Conservation (phyloP, 1,140 invertebrate genomes). For the Cotesia glomerata region DNA sequence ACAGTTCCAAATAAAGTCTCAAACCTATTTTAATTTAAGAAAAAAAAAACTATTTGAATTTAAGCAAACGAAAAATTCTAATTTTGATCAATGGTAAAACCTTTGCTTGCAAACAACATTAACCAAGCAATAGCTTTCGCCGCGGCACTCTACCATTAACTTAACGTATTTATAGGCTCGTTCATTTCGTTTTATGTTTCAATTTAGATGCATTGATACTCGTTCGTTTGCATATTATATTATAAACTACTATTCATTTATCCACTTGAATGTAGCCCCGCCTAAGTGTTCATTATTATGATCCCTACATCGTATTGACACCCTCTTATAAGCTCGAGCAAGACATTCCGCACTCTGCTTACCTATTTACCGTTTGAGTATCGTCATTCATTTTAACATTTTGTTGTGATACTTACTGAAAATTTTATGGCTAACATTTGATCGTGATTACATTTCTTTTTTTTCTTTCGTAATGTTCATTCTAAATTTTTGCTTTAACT, state of each 20-base stretch:
- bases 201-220: slow-evolving; percentile 64
- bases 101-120: slow-evolving; percentile 52
- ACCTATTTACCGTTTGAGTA: neutral
- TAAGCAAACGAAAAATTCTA: neutral
- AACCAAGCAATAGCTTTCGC: slow-evolving; percentile 57
- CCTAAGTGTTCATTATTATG: slow-evolving; percentile 35
- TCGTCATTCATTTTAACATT: neutral
- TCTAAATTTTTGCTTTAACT: no score
- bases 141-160: slow-evolving; percentile 60
- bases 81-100: slow-evolving; percentile 36
- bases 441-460: neutral
- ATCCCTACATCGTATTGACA: slow-evolving; percentile 22
- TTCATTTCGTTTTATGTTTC: slow-evolving; percentile 64
- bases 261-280: slow-evolving; percentile 37
- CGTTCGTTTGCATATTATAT: slow-evolving; percentile 60
- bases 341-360: neutral
- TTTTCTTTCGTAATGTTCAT: no score
- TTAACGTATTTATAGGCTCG: slow-evolving; percentile 60
- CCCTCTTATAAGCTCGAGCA: neutral
- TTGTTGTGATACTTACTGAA: neutral
- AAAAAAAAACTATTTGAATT: no score
- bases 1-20: no score
- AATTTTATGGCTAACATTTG: neutral
- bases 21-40: neutral
- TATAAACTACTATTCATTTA: slow-evolving; percentile 56